Conservation (phyloP, 2,888 invertebrate species). For the Hylaea fasciaria region DNA sequence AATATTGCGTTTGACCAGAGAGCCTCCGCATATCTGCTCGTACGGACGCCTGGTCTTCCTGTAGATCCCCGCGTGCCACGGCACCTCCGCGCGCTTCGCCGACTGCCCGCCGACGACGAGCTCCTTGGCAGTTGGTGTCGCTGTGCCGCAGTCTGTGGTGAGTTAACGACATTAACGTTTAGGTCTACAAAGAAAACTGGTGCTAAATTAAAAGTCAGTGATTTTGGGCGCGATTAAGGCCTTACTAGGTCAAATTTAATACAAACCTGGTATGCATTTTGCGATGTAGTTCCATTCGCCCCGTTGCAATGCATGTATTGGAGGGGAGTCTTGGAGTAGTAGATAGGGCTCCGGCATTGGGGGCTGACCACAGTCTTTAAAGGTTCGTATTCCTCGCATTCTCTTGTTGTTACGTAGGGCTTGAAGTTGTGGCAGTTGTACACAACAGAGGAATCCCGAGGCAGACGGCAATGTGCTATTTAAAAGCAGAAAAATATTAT, state of each 20-base stretch:
- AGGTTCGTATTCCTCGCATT: slow-evolving; percentile 17
- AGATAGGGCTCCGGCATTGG: slow-evolving; percentile 21
- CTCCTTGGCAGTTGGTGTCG: too few relatives aligned
- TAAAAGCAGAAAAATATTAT: not conserved
- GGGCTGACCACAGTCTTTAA: slow-evolving; percentile 25
- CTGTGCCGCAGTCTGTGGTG: not conserved
- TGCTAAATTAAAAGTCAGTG: too few relatives aligned
- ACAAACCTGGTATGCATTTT: slow-evolving; percentile 23
- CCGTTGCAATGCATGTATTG: slow-evolving; percentile 24
- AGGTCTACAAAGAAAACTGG: too few relatives aligned
- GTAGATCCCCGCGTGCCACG: slow-evolving; percentile 85
- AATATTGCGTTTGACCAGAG: too few relatives aligned
- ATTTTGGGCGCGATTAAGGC: too few relatives aligned
- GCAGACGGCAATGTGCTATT: slow-evolving; percentile 16
- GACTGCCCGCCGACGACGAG: too few relatives aligned
- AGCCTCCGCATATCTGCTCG: too few relatives aligned
- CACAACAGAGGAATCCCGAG: slow-evolving; percentile 21
- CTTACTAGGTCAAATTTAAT: too few relatives aligned
- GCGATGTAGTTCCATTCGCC: slow-evolving; percentile 26
- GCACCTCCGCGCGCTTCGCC: slow-evolving; percentile 54
- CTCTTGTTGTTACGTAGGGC: slow-evolving; percentile 13
- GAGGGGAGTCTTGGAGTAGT: slow-evolving; percentile 17
- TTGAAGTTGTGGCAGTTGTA: slow-evolving; percentile 25
- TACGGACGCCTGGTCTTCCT: slow-evolving; percentile 54
- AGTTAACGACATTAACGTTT: too few relatives aligned